These are phyloP conservation scores for Macropodus opercularis DNA, from an alignment of 2,797 vertebrate species.

Conservation along the genomic window DNA sequence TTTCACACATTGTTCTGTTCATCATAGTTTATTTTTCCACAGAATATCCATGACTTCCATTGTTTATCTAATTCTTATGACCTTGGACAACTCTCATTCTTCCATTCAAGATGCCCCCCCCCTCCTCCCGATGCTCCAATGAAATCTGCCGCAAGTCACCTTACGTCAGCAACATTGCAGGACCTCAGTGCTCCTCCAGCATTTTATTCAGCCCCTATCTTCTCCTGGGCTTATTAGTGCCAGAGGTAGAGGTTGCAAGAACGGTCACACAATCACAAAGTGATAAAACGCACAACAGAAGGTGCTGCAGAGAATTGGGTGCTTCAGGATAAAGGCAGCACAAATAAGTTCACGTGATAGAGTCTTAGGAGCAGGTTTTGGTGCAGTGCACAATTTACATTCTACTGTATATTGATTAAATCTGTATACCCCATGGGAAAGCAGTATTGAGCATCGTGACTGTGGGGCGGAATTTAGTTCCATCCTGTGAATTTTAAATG, in stretches of 20 bases:
- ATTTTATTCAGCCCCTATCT: slow-evolving; percentile 73
- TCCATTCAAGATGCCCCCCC: slow-evolving; percentile 61
- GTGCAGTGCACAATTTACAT: slow-evolving; percentile 83
- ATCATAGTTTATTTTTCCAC: slow-evolving; percentile 56
- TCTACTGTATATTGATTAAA: slow-evolving; percentile 80
- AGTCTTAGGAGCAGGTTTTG: slow-evolving; percentile 70
- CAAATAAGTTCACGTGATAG: slow-evolving; percentile 49
- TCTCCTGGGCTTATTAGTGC: slow-evolving; percentile 75
- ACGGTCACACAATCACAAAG: slow-evolving; percentile 72
- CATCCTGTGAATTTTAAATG: slow-evolving; percentile 76
- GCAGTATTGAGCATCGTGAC: slow-evolving; percentile 74
- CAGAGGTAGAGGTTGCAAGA: slow-evolving; percentile 77
- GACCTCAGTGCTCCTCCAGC: slow-evolving; percentile 74
- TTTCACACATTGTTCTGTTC: slow-evolving; percentile 20
- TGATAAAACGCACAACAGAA: slow-evolving; percentile 70
- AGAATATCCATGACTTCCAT: slow-evolving; percentile 54
- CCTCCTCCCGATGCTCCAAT: slow-evolving; percentile 66
- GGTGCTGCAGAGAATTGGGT: slow-evolving; percentile 59
- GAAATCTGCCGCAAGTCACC: slow-evolving; percentile 66
- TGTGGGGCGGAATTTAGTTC: slow-evolving; percentile 72
- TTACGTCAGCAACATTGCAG: slow-evolving; percentile 79
- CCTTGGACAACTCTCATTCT: slow-evolving; percentile 75
- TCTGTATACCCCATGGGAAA: slow-evolving; percentile 70
- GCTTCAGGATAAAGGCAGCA: slow-evolving; percentile 46
- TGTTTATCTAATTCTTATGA: slow-evolving; percentile 74